Evolutionary conservation across 2,888 invertebrate species (phyloP).

Genomic region (Stenchaetothrips biformis): DNA sequence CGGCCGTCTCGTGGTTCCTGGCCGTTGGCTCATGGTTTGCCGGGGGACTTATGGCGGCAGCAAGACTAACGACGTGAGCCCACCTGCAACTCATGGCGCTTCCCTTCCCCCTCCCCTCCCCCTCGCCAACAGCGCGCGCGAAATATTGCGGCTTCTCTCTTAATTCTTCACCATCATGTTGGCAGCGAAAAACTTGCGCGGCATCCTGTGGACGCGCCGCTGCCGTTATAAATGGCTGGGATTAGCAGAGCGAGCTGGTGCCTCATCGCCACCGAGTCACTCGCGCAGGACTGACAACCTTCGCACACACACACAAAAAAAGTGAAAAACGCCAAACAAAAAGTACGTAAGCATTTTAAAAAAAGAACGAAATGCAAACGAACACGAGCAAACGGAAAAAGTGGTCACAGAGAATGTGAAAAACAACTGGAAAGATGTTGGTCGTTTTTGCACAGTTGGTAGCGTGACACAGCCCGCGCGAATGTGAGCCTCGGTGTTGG

Average conservation of each 20-base stretch:
- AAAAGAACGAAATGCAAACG: no score
- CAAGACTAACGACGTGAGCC: background rate
- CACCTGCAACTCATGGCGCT: background rate
- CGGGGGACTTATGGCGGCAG: background rate
- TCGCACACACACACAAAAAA: background rate
- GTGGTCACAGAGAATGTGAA: no score
- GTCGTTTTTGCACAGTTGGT: no score
- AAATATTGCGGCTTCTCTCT: constrained; percentile 11
- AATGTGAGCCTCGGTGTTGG: no score
- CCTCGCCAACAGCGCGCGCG: background rate
- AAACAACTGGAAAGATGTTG: no score
- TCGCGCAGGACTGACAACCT: no score
- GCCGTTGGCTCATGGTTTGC: no score
- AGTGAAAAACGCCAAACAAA: background rate
- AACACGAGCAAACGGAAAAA: no score
- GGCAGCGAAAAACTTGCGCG: background rate
- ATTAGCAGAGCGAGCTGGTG: background rate
- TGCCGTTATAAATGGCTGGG: background rate
- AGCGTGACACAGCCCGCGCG: no score
- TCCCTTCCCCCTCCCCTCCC: background rate
- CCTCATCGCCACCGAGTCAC: background rate
- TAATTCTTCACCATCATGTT: constrained; percentile 20
- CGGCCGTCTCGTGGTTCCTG: no score
- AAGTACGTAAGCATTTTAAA: background rate
- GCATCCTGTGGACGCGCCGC: background rate